Evolutionary conservation across 1,140 invertebrate genomes (phyloP).

Genomic region (Drosophila serrata): DNA sequence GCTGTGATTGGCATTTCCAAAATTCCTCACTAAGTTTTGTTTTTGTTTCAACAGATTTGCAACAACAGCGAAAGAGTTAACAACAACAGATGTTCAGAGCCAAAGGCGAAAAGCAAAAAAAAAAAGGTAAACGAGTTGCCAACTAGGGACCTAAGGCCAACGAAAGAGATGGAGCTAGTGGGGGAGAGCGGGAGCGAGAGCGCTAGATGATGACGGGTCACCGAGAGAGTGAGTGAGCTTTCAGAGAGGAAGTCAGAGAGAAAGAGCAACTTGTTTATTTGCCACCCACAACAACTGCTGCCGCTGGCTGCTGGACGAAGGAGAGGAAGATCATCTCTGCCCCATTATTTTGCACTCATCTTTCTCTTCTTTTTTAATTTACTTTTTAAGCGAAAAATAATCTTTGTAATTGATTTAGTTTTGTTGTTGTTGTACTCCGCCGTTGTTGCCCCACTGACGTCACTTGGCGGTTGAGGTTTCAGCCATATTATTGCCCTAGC

Average conservation of each 20-base stretch:
- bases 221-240: conserved; percentile 3
- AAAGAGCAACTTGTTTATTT: conserved; percentile 43
- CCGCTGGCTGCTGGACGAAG: conserved; percentile 21
- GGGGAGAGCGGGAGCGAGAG: conserved; percentile 33
- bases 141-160: conserved; percentile 59
- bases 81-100: conserved; percentile 71
- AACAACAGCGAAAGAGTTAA: conserved; percentile 61
- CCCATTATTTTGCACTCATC: conserved; percentile 46
- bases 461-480: conserved; percentile 26
- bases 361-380: conserved; percentile 18
- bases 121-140: conserved; percentile 80
- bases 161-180: conserved; percentile 17
- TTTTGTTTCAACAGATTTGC: conserved; percentile 60
- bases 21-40: conserved; percentile 54
- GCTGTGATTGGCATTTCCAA: conserved; percentile 44
- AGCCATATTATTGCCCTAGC: conserved; percentile 33
- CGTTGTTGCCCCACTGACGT: conserved; percentile 29
- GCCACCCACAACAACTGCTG: conserved; percentile 65
- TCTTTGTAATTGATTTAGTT: conserved; percentile 43
- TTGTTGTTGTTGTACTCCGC: conserved; percentile 21
- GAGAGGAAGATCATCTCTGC: conserved; percentile 28
- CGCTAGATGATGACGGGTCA: conserved; percentile 13
- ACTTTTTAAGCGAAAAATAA: conserved; percentile 35
- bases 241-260: conserved; percentile 3
- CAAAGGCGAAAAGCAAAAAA: conserved; percentile 42